These are phyloP conservation scores for Triplophysa yarkandensis DNA, from an alignment of 2,797 vertebrate species.

Conservation along the genomic window DNA sequence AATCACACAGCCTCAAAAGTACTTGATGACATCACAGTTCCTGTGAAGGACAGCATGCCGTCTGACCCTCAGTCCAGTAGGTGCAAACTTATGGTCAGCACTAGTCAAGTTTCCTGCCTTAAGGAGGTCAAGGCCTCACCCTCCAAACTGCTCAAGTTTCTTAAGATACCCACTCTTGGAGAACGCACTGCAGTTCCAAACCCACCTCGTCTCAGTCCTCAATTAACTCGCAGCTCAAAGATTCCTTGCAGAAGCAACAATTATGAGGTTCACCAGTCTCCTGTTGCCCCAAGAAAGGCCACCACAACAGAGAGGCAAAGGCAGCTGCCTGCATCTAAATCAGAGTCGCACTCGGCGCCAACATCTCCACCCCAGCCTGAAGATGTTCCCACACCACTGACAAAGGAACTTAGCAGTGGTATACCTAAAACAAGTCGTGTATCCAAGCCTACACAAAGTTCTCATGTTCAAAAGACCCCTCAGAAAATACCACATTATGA, in stretches of 20 bases:
- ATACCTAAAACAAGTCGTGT: slow-evolving; percentile 65
- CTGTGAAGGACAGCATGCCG: slow-evolving; percentile 62
- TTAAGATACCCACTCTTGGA: slow-evolving; percentile 84
- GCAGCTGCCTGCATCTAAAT: slow-evolving; percentile 73
- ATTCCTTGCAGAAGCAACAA: slow-evolving; percentile 92
- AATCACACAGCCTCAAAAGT: slow-evolving; percentile 54
- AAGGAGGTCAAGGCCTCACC: slow-evolving; percentile 81
- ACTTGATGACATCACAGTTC: slow-evolving; percentile 57
- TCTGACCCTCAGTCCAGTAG: slow-evolving; percentile 68
- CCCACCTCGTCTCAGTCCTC: slow-evolving; percentile 86
- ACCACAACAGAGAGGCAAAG: slow-evolving; percentile 78
- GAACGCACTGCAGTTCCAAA: slow-evolving; percentile 77
- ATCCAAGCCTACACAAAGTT: slow-evolving; percentile 50
- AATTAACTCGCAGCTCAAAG: slow-evolving; percentile 87
- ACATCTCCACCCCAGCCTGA: slow-evolving; percentile 76
- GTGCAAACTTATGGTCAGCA: slow-evolving; percentile 74
- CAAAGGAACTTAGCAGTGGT: slow-evolving; percentile 72
- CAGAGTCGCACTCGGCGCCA: slow-evolving; percentile 75
- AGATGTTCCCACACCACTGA: slow-evolving; percentile 64
- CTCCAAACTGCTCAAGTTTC: slow-evolving; percentile 87
- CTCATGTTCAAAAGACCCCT: slow-evolving; percentile 62
- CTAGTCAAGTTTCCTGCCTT: slow-evolving; percentile 76
- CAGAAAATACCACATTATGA: slow-evolving; percentile 82
- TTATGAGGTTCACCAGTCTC: slow-evolving; percentile 88
- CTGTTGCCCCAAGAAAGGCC: slow-evolving; percentile 77